Percentiles rank a stretch among this genome's conserved stretches.
These are phyloP conservation scores for Hirtodrosophila trivittata DNA, from an alignment of 2,888 invertebrate genomes.

Conservation along the genomic window DNA sequence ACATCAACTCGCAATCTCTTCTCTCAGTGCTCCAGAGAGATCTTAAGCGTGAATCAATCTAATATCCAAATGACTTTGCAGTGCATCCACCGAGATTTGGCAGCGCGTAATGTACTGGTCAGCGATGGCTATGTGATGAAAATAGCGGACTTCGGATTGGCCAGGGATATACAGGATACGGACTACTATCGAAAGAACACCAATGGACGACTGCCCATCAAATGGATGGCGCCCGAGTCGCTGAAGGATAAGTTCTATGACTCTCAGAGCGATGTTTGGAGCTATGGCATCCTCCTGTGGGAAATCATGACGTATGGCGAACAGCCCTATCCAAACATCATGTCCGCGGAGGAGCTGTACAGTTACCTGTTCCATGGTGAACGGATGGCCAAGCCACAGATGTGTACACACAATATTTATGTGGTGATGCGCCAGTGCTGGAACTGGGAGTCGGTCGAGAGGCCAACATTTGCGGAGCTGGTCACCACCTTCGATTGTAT, in stretches of 20 bases:
- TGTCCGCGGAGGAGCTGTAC: conserved; percentile 96
- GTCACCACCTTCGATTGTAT: conserved; percentile 96
- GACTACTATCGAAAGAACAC: conserved; percentile 98
- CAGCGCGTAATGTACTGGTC: conserved; percentile 98
- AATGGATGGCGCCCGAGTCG: conserved; percentile 99
- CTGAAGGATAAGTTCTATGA: conserved; percentile 97
- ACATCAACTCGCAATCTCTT: not conserved
- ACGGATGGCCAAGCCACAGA: conserved; percentile 98
- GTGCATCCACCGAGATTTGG: conserved; percentile 98
- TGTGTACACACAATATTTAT: conserved; percentile 97
- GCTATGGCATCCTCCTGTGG: conserved; percentile 97
- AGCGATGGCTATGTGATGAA: conserved; percentile 97
- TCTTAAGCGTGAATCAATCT: too few relatives aligned
- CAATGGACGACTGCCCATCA: conserved; percentile 97
- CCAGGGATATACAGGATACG: conserved; percentile 96
- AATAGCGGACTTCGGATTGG: conserved; percentile 99
- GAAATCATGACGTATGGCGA: conserved; percentile 99
- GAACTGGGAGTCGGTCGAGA: conserved; percentile 94
- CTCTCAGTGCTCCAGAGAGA: not conserved
- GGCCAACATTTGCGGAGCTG: conserved; percentile 94
- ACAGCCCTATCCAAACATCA: conserved; percentile 98
- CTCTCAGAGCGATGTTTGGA: conserved; percentile 97
- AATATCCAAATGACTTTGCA: conserved; percentile 82
- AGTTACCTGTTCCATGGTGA: conserved; percentile 95
- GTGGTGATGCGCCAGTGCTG: conserved; percentile 98